These are phyloP conservation scores for Panulirus ornatus DNA, from an alignment of 1,140 invertebrate genomes.

Conservation along the genomic window DNA sequence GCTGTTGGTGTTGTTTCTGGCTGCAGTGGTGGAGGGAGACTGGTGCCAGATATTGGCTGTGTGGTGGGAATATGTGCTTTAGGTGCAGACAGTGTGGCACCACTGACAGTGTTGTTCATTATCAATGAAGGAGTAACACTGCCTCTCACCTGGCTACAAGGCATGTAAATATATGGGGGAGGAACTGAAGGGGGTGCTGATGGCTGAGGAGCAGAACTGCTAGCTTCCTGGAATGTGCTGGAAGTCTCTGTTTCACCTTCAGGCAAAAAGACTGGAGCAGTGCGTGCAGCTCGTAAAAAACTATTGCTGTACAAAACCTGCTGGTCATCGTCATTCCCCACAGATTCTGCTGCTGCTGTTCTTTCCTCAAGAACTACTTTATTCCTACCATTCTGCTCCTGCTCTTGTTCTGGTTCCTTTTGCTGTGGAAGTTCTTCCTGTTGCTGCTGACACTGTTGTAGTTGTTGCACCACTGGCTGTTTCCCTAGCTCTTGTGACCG, in stretches of 20 bases:
- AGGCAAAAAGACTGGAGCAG: constrained; percentile 57
- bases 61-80: background rate
- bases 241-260: background rate
- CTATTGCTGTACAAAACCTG: constrained; percentile 58
- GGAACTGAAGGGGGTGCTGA: background rate
- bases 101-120: background rate
- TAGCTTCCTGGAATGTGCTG: background rate
- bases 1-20: constrained; percentile 54
- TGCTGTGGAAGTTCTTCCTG: background rate
- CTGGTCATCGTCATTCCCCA: background rate
- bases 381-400: background rate
- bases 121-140: background rate
- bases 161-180: background rate
- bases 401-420: background rate
- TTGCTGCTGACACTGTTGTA: background rate
- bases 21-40: constrained; percentile 55
- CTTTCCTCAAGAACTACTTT: background rate
- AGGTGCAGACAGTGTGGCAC: background rate
- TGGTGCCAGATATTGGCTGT: background rate
- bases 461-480: background rate
- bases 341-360: background rate
- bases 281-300: constrained; percentile 40
- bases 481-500: background rate
- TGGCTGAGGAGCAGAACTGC: background rate
- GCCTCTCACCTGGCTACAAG: background rate